Base-by-base conservation (phyloP, 2,113 vertebrate species). In the Zeus faber region DNA sequence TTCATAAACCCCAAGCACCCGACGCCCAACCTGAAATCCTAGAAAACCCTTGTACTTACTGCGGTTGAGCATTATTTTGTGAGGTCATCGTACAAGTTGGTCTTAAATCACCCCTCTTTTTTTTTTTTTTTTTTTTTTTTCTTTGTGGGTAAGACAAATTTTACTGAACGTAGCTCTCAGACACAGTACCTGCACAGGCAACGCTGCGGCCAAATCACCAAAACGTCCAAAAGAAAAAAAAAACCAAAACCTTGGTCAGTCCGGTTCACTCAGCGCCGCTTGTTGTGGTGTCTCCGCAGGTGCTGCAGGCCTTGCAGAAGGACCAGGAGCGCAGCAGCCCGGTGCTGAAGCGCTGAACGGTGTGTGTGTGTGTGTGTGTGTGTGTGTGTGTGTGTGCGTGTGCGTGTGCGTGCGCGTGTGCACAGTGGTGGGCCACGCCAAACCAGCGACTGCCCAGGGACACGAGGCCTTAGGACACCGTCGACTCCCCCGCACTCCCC, bases 281-380 rank as follows among this genome's bases (percentile, higher is more conserved):
- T 35, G 33, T 14, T n/a, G 3, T 33, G 31, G 43, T 52, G 2
- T 71, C 53, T 52, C 33, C 62, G 18, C 67, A 97, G 95, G 90
- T 98, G 40, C 87, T 98, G 67, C 86, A 91, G 64, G 84, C 91
- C 6, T 64, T 98, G 66, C 95, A 95, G 89, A 98, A 92, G 58
- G 92, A 93, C 4, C 76, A 64, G 84, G 93, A 95, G 56, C 89
- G 81, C 69, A 89, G 90, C 67, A 96, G 94, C 74, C 95, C 90
- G 1, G 88, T 89, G 5, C 90, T 91, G 67, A 91, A 91, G 65
- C 93, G 54, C 80, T 98, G 87, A 92, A 21, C 33, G 27, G 27
- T 29, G 27, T 29, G 27, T 29, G 27, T 29, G 27, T 29, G 27
- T 29, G 27, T 29, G 27, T 29, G 27, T 29, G 27, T 29, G 27